Evolutionary conservation across 2,113 vertebrate genomes (phyloP).

Genomic region (Lepus timidus): DNA sequence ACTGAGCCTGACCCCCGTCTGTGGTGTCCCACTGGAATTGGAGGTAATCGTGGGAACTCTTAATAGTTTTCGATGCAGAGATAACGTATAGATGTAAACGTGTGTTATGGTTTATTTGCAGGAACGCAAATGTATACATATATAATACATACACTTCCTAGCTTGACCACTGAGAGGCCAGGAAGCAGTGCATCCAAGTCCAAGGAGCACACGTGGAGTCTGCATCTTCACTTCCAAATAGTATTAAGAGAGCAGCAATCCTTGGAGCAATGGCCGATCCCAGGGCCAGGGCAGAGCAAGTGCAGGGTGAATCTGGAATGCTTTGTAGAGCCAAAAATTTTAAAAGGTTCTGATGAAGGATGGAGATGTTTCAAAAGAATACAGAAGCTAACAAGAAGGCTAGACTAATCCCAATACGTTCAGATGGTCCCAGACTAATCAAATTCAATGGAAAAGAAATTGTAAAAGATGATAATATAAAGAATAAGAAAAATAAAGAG

Average conservation of each 20-base stretch:
- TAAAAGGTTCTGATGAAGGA: neutral
- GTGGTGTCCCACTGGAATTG: neutral
- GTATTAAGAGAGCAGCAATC: neutral
- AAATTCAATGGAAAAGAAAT: neutral
- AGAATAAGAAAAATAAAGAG: neutral
- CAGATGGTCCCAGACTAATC: neutral
- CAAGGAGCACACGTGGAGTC: neutral
- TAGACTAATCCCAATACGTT: neutral
- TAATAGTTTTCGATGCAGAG: neutral
- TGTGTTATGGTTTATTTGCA: neutral
- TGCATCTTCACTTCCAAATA: conserved; percentile 28
- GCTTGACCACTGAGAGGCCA: neutral
- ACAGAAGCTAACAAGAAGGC: neutral
- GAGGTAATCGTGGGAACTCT: neutral
- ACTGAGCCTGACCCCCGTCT: neutral
- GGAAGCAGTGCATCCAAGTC: neutral
- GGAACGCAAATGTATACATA: neutral
- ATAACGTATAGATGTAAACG: neutral
- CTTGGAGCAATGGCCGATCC: neutral
- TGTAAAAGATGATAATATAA: neutral
- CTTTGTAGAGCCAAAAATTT: neutral
- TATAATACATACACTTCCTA: neutral
- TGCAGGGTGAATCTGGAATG: neutral
- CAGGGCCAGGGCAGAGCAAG: neutral
- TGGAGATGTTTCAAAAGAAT: neutral